These are phyloP conservation scores for Epinephelus cyanopodus DNA, from an alignment of 2,113 vertebrate genomes.

Conservation along the genomic window DNA sequence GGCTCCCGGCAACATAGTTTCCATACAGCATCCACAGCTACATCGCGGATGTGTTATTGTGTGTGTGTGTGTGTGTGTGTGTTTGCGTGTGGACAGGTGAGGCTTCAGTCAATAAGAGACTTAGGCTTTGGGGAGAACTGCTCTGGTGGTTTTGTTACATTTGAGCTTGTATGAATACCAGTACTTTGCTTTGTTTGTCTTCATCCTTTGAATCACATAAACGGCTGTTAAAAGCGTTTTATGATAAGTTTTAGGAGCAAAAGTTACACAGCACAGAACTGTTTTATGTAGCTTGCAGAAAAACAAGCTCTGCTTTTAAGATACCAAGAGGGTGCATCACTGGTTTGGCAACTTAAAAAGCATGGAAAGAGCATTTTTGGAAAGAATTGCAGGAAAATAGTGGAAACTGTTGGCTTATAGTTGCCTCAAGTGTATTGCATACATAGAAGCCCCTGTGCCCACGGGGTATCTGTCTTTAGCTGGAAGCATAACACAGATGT, in stretches of 20 bases:
- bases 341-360: slow-evolving; percentile 1
- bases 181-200: background rate
- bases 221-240: background rate
- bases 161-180: no score
- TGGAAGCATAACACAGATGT: slow-evolving; percentile 24
- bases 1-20: slow-evolving; percentile 26
- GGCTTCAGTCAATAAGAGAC: slow-evolving; percentile 26
- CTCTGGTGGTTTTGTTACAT: slow-evolving; percentile 7
- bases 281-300: background rate
- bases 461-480: slow-evolving; percentile 16
- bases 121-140: background rate
- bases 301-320: background rate
- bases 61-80: slow-evolving; percentile 17
- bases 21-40: slow-evolving; percentile 25
- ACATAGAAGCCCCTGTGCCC: background rate
- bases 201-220: background rate
- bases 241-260: background rate
- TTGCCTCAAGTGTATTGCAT: slow-evolving; percentile 16
- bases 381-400: background rate
- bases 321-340: background rate
- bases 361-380: slow-evolving; percentile 3
- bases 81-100: slow-evolving; percentile 26
- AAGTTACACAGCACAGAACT: background rate
- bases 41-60: background rate
- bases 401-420: background rate